Evolutionary conservation across 2,797 vertebrate genomes (phyloP).

Genomic region (Hirundo rustica): DNA sequence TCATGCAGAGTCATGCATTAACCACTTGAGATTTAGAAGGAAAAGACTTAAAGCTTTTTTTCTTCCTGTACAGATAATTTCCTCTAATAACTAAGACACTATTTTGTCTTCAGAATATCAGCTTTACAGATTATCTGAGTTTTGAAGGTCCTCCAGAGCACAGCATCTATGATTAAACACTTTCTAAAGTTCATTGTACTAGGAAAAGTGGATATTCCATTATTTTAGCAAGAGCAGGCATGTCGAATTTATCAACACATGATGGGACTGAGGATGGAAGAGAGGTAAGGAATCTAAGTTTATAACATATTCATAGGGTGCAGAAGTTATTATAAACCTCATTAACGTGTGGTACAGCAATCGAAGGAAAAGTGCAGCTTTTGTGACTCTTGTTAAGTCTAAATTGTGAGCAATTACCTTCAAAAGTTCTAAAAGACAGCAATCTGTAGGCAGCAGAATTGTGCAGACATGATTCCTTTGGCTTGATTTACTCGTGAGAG

Average conservation of each 20-base stretch:
- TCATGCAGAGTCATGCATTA: constrained; percentile 79
- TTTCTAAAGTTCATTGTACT: constrained; percentile 66
- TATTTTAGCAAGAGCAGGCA: constrained; percentile 60
- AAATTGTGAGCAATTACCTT: background rate
- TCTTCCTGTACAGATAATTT: constrained; percentile 73
- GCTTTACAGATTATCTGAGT: constrained; percentile 72
- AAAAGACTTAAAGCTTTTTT: constrained; percentile 63
- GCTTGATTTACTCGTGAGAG: background rate
- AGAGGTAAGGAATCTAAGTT: background rate
- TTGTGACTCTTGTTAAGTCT: background rate
- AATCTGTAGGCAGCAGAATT: background rate
- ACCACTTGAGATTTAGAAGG: constrained; percentile 74
- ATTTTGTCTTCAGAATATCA: constrained; percentile 73
- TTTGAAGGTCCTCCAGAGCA: constrained; percentile 66
- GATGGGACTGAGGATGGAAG: background rate
- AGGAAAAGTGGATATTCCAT: constrained; percentile 60
- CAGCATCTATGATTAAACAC: constrained; percentile 71
- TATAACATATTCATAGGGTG: constrained; percentile 34
- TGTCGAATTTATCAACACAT: constrained; percentile 51
- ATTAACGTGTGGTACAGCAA: constrained; percentile 29
- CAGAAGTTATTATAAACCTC: constrained; percentile 56
- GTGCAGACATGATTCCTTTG: background rate
- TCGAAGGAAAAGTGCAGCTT: constrained; percentile 1
- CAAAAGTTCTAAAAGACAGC: background rate
- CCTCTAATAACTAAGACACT: constrained; percentile 70